A percentile compares a stretch with the other conserved stretches of the same genome.
Evolutionary conservation across 2,113 vertebrate genomes (phyloP).

Genomic region (Aviceda subcristata): DNA sequence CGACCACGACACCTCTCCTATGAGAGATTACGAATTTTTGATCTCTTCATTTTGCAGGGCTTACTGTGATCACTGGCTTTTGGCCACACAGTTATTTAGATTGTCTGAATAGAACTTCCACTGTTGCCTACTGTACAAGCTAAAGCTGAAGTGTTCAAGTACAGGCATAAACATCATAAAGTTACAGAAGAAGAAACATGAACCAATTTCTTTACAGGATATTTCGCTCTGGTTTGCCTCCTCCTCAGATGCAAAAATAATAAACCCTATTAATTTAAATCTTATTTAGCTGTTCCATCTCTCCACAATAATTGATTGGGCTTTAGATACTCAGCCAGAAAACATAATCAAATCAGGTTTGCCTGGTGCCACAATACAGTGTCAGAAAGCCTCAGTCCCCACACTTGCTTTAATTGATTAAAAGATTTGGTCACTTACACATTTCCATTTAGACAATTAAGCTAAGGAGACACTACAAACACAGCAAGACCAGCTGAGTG

Average conservation of each 20-base stretch:
- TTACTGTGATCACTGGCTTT: background rate
- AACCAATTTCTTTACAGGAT: background rate
- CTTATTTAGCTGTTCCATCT: slow-evolving; percentile 13
- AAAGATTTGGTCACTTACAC: slow-evolving; percentile 23
- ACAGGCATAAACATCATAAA: background rate
- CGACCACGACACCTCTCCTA: background rate
- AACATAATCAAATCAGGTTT: background rate
- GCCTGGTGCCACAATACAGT: background rate
- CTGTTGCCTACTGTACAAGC: background rate
- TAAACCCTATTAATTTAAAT: slow-evolving; percentile 39
- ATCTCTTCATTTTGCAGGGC: background rate
- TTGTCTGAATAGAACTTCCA: background rate
- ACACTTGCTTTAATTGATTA: slow-evolving; percentile 28
- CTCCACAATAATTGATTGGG: background rate
- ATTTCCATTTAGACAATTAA: slow-evolving; percentile 44
- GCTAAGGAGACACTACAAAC: background rate
- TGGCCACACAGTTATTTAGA: background rate
- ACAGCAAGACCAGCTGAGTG: background rate
- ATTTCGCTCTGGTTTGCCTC: background rate
- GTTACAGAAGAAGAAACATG: background rate
- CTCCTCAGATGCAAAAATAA: slow-evolving; percentile 28
- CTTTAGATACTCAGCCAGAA: slow-evolving; percentile 13
- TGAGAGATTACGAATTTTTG: background rate
- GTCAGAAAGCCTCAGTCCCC: background rate
- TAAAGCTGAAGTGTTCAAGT: background rate